Conservation (phyloP, 2,888 invertebrate genomes). For the Balanococcus diminutus region DNA sequence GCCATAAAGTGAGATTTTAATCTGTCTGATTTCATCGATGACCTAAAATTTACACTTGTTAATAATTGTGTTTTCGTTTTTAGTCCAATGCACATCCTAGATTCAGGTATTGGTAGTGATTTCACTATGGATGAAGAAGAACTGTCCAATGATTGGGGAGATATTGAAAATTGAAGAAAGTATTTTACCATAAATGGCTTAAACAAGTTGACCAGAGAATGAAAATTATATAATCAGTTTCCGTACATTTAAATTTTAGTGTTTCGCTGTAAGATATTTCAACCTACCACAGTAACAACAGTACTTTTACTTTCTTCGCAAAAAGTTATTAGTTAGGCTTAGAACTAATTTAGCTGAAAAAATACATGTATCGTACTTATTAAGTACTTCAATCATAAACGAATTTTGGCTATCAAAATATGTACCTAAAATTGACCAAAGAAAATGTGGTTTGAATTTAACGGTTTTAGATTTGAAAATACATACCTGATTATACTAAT, state of each 20-base stretch:
- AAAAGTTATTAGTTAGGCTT: too few relatives aligned
- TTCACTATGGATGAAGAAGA: slow-evolving; percentile 83
- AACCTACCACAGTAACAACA: too few relatives aligned
- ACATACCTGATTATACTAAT: too few relatives aligned
- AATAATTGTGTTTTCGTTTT: slow-evolving; percentile 60
- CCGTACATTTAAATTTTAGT: background rate
- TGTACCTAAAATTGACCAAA: background rate
- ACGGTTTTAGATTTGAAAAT: too few relatives aligned
- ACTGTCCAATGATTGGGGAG: background rate
- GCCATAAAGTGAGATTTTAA: slow-evolving; percentile 78
- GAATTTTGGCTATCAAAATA: background rate
- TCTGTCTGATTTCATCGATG: background rate
- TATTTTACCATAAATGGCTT: background rate
- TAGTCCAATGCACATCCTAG: slow-evolving; percentile 80
- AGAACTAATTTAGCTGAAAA: too few relatives aligned
- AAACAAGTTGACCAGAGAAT: background rate
- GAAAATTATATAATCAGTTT: background rate
- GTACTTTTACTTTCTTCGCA: too few relatives aligned
- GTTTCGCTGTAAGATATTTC: too few relatives aligned
- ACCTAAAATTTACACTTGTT: background rate
- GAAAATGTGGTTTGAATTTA: too few relatives aligned
- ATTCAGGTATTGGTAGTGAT: slow-evolving; percentile 78
- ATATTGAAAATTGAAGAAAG: background rate
- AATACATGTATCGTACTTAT: too few relatives aligned
- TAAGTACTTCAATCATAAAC: too few relatives aligned